These are phyloP conservation scores for Platerodrilus igneus DNA, from an alignment of 2,888 invertebrate species.

Conservation along the genomic window DNA sequence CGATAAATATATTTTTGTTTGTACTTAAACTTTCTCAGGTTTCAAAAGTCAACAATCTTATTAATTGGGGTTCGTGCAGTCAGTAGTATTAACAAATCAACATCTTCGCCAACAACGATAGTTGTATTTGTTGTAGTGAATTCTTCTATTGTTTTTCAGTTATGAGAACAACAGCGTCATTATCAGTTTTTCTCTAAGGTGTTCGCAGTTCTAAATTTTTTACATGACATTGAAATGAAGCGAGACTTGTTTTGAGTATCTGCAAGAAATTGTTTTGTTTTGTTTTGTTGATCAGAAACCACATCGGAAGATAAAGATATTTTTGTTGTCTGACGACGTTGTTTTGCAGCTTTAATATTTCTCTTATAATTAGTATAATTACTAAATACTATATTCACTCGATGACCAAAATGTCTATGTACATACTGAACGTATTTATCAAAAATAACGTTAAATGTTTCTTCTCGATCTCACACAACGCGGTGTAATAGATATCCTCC, in stretches of 20 bases:
- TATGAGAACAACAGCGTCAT: too few species aligned
- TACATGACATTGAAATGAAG: too few species aligned
- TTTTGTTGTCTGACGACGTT: slow-evolving; percentile 27
- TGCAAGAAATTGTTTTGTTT: slow-evolving; percentile 32
- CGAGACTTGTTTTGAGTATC: slow-evolving; percentile 37
- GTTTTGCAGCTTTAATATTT: slow-evolving; percentile 33
- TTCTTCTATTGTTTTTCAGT: too few species aligned
- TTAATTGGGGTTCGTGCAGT: too few species aligned
- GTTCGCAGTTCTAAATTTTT: too few species aligned
- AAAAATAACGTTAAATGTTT: slow-evolving; percentile 15
- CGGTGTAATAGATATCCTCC: slow-evolving; percentile 33
- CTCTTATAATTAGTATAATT: slow-evolving; percentile 32
- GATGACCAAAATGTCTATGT: slow-evolving; percentile 29
- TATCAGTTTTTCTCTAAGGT: too few species aligned
- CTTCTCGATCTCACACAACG: slow-evolving; percentile 31
- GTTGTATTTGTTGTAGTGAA: too few species aligned
- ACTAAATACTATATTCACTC: slow-evolving; percentile 32
- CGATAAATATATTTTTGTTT: too few species aligned
- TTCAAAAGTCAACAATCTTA: too few species aligned
- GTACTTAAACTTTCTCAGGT: too few species aligned
- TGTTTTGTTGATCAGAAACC: slow-evolving; percentile 32
- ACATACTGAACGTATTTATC: slow-evolving; percentile 29
- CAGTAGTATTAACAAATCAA: too few species aligned
- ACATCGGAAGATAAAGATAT: slow-evolving; percentile 34
- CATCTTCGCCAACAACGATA: too few species aligned